A percentile compares a stretch with the other conserved stretches of the same genome.
phyloP scores from a whole-genome alignment of 2,113 vertebrate genomes.

The Trogon melanurus region DNA sequence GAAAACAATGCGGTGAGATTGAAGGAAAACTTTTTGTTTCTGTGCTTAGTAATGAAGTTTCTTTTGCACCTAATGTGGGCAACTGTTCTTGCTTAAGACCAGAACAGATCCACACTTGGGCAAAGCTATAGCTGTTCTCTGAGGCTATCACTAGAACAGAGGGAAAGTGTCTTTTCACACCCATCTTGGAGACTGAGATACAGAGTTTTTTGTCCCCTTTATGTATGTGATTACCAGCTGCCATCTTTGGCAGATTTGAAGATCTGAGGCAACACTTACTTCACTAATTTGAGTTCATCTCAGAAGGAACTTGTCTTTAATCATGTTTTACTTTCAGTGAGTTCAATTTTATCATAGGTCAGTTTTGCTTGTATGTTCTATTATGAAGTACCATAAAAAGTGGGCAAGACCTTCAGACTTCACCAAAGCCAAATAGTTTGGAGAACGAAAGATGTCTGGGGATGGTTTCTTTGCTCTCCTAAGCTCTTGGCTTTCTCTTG shows the following conservation, averaged over 20 bases:
- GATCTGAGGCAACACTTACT: neutral
- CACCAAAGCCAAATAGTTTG: neutral
- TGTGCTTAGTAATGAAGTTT: neutral
- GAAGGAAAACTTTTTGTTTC: neutral
- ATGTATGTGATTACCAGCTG: neutral
- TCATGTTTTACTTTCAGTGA: neutral
- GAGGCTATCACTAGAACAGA: neutral
- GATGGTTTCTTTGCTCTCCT: neutral
- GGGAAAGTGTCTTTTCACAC: neutral
- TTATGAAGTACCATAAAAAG: neutral
- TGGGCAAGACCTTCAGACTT: neutral
- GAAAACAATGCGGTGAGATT: neutral
- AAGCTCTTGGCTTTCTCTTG: neutral
- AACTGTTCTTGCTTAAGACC: neutral
- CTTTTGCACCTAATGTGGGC: neutral
- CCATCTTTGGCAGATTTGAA: neutral
- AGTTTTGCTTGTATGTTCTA: neutral
- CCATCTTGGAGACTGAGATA: neutral
- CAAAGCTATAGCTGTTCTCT: neutral
- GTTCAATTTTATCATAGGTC: neutral
- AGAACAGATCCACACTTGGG: neutral
- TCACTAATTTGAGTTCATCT: neutral
- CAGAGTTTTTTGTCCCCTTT: neutral
- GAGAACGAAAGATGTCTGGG: neutral
- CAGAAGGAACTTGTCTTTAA: neutral